Evolutionary conservation across 2,888 invertebrate species (phyloP).

Genomic region (Drosophila picticornis): DNA sequence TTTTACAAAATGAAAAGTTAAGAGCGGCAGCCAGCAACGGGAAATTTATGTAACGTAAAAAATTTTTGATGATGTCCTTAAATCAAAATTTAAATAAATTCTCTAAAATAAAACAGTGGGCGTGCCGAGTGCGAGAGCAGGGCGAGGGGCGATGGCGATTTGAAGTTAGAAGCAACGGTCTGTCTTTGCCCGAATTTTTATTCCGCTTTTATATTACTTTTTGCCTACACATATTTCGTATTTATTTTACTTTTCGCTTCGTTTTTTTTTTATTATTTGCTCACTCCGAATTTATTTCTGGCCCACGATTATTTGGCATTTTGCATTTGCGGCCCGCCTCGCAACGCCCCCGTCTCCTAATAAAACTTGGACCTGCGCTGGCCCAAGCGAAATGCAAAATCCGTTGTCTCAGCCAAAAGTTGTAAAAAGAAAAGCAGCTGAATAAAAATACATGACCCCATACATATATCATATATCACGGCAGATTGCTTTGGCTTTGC

Average conservation of each 20-base stretch:
- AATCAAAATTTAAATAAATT: constrained; percentile 82
- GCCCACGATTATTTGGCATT: constrained; percentile 69
- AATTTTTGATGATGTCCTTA: constrained; percentile 80
- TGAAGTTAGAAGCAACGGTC: constrained; percentile 1
- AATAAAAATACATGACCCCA: constrained; percentile 60
- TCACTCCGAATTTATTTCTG: constrained; percentile 58
- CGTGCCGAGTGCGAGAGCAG: neutral
- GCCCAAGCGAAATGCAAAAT: constrained; percentile 51
- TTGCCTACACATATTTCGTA: constrained; percentile 56
- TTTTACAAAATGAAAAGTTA: constrained; percentile 79
- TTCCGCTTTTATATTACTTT: constrained; percentile 50
- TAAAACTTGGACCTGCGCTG: constrained; percentile 46
- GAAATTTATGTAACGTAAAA: constrained; percentile 81
- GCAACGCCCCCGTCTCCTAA: constrained; percentile 19
- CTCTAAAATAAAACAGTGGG: constrained; percentile 51
- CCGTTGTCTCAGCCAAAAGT: constrained; percentile 59
- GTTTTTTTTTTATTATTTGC: constrained; percentile 49
- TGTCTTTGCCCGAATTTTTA: constrained; percentile 34
- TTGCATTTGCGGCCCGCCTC: constrained; percentile 42
- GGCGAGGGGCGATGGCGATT: neutral
- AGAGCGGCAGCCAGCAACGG: constrained; percentile 48
- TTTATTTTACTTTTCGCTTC: constrained; percentile 55
- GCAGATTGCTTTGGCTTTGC: constrained; percentile 73
- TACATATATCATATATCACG: constrained; percentile 70
- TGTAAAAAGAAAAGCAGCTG: constrained; percentile 53